Percentiles rank a stretch among this genome's conserved stretches.
These are phyloP conservation scores for Campylomormyrus numenius DNA, from an alignment of 2,113 vertebrate species.

Conservation along the genomic window DNA sequence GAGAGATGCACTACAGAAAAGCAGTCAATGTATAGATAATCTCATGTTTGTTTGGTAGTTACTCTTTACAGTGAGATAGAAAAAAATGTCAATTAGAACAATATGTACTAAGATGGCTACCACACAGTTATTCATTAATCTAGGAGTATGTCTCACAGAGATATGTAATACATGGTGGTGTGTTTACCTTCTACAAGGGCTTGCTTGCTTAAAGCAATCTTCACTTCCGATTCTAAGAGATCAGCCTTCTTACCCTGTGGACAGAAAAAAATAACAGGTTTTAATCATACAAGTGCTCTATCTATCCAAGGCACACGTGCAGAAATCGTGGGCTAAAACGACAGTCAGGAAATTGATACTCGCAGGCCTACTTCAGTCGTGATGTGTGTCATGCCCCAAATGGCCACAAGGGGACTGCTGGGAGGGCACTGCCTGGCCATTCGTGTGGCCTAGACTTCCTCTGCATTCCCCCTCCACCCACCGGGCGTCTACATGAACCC, in stretches of 20 bases:
- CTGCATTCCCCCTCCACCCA: neutral
- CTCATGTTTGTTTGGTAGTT: constrained; percentile 13
- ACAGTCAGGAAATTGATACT: neutral
- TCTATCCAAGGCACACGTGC: constrained; percentile 17
- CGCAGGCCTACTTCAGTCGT: neutral
- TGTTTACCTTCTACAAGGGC: constrained; percentile 81
- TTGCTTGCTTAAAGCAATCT: constrained; percentile 82
- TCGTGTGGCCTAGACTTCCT: neutral
- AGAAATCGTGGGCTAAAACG: neutral
- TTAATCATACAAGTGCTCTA: constrained; percentile 53
- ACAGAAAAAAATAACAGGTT: constrained; percentile 62
- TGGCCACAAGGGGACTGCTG: neutral
- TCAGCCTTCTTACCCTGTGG: constrained; percentile 81
- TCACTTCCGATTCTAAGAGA: constrained; percentile 74
- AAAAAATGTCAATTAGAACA: constrained; percentile 28
- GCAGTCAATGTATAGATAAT: neutral
- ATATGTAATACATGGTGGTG: constrained; percentile 45
- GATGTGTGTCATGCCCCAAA: neutral
- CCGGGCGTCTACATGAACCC: neutral
- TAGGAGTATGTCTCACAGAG: constrained; percentile 28
- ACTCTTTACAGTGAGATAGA: constrained; percentile 26
- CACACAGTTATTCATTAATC: constrained; percentile 52
- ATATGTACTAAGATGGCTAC: constrained; percentile 45
- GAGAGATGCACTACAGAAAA: neutral
- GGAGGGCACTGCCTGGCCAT: neutral